Evolutionary conservation across 2,113 vertebrate genomes (phyloP).

Genomic region (Argyrosomus japonicus): DNA sequence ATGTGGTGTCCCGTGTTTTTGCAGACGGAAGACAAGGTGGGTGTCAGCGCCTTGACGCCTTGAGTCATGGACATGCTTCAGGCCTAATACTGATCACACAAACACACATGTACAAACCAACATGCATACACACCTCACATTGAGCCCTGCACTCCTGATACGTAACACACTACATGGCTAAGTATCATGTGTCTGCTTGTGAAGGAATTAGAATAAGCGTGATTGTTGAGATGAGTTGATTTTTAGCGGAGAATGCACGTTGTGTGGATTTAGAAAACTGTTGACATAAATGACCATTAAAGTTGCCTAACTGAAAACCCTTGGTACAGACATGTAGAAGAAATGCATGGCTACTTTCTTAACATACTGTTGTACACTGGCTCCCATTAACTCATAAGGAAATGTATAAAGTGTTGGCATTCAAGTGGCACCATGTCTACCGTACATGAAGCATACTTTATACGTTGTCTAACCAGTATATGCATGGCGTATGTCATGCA

Average conservation of each 20-base stretch:
- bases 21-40: slow-evolving; percentile 88
- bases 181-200: slow-evolving; percentile 73
- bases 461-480: slow-evolving; percentile 41
- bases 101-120: slow-evolving; percentile 32
- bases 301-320: slow-evolving; percentile 11
- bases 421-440: slow-evolving; percentile 15
- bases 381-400: slow-evolving; percentile 19
- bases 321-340: slow-evolving; percentile 27
- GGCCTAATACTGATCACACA: slow-evolving; percentile 71
- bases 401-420: slow-evolving; percentile 1
- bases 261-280: slow-evolving; percentile 47
- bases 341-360: slow-evolving; percentile 50
- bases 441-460: slow-evolving; percentile 22
- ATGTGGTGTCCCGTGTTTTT: slow-evolving; percentile 85
- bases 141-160: slow-evolving; percentile 24
- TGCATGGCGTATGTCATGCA: slow-evolving; percentile 66
- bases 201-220: slow-evolving; percentile 30
- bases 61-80: slow-evolving; percentile 80
- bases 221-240: slow-evolving; percentile 43
- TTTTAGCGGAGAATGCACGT: slow-evolving; percentile 31
- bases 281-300: slow-evolving; percentile 13
- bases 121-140: slow-evolving; percentile 26
- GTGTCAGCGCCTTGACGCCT: slow-evolving; percentile 78
- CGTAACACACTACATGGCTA: slow-evolving; percentile 67
- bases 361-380: slow-evolving; percentile 35